These are phyloP conservation scores for Epirrita christyi DNA, from an alignment of 2,888 invertebrate species.

Conservation along the genomic window DNA sequence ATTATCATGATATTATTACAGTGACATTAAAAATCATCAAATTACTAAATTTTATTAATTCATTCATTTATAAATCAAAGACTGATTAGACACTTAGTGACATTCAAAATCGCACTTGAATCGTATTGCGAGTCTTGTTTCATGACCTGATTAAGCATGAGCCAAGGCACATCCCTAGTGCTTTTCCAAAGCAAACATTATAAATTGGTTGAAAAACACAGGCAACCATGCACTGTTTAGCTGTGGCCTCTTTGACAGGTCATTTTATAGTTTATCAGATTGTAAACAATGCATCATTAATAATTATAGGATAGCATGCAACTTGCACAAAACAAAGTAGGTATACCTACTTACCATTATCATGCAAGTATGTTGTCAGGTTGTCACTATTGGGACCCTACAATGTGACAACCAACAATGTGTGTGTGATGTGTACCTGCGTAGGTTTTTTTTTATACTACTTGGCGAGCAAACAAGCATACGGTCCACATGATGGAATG, in stretches of 20 bases:
- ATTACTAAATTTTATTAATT: too few relatives aligned
- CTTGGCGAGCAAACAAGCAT: too few relatives aligned
- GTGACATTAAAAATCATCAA: too few relatives aligned
- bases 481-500: too few relatives aligned
- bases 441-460: too few relatives aligned
- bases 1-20: too few relatives aligned
- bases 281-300: constrained; percentile 38
- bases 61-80: too few relatives aligned
- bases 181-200: constrained; percentile 50
- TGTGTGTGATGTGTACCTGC: too few relatives aligned
- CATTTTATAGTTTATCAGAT: constrained; percentile 46
- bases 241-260: constrained; percentile 35
- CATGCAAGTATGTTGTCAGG: background rate
- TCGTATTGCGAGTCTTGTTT: too few relatives aligned
- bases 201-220: constrained; percentile 61
- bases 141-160: constrained; percentile 6
- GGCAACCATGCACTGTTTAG: constrained; percentile 42
- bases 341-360: background rate
- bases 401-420: too few relatives aligned
- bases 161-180: constrained; percentile 29
- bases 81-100: too few relatives aligned
- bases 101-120: too few relatives aligned
- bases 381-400: background rate
- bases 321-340: constrained; percentile 1
- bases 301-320: constrained; percentile 29